These are phyloP conservation scores for Epinephelus fuscoguttatus DNA, from an alignment of 2,113 vertebrate species.

Conservation along the genomic window DNA sequence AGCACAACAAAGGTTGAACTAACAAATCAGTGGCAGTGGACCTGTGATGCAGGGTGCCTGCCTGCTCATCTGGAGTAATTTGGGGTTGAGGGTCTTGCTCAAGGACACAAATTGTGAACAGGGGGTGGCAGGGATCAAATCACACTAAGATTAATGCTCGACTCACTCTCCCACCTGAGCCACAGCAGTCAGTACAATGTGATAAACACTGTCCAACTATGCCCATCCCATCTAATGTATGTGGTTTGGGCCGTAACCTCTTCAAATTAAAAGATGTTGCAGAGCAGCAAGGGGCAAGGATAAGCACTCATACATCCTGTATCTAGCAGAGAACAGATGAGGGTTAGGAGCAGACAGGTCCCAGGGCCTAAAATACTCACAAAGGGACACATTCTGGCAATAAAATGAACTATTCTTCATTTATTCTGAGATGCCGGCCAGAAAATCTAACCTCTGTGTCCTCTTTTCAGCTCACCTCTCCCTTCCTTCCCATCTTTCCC, in stretches of 20 bases:
- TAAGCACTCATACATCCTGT: not conserved
- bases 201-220: not conserved
- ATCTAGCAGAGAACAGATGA: constrained; percentile 8
- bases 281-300: constrained; percentile 6
- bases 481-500: constrained; percentile 58
- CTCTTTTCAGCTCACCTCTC: constrained; percentile 46
- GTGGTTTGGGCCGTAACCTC: not conserved
- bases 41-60: not conserved
- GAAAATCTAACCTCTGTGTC: constrained; percentile 45
- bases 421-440: constrained; percentile 33
- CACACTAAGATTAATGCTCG: constrained; percentile 1
- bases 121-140: not conserved
- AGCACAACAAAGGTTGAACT: not conserved
- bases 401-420: constrained; percentile 47
- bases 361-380: constrained; percentile 31
- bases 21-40: not conserved
- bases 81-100: not conserved
- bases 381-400: constrained; percentile 27
- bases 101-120: not conserved
- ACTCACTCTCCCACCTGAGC: constrained; percentile 31
- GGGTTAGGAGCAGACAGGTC: not conserved
- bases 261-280: constrained; percentile 6
- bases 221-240: not conserved
- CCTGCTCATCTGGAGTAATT: constrained; percentile 6
- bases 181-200: not conserved